Evolutionary conservation across 92 coral and sea anemone species (phyloP), one percentile per base, ranked within the genome.

Genomic region (Zoanthus sansibaricus): DNA sequence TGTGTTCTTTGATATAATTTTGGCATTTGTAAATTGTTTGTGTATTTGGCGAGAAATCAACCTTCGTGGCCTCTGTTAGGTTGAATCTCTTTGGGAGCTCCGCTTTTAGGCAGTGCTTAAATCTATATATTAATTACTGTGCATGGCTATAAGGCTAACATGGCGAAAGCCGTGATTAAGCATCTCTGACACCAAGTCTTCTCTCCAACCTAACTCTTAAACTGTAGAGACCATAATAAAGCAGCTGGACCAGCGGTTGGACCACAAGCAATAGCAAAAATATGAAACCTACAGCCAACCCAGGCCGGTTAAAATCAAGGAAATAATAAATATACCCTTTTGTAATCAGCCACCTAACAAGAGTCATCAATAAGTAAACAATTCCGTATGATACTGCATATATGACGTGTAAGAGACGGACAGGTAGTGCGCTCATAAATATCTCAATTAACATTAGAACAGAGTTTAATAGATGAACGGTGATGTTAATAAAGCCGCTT

Each of bases 171-270:
- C 32, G 11, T 45, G 58, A 4, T 54, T 18, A 59, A 20, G 44
- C 71, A 46, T 83, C 47, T n/a, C 46, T 37, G 51, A 0, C 25
- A 6, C 51, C 12, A 68, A 52, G 70, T 21, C 54, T 70, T 75
- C 62, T 14, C 67, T 46, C 77, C 44, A 91, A 76, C 86, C 89
- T 77, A 44, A 30, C 74, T 7, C 93, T 83, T 42, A 77, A 76
- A 6, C 91, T 77, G 70, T 58, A 91, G 78, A 91, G 70, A 44
- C 88, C 86, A 72, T 87, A 91, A 48, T 61, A 83, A 18, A 87
- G 33, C 68, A 91, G 10, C 86, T 91, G 93, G n/a, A 84, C 30
- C 59, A 91, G 87, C 75, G 93, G 93, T 45, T 91, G 91, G 32
- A 91, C 70, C 2, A 91, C 59, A 25, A 87, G 20, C 42, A 76